Evolutionary conservation across 2,888 invertebrate species (phyloP), one percentile per base, ranked within the genome.

Genomic region (Cheilosia vernalis): DNA sequence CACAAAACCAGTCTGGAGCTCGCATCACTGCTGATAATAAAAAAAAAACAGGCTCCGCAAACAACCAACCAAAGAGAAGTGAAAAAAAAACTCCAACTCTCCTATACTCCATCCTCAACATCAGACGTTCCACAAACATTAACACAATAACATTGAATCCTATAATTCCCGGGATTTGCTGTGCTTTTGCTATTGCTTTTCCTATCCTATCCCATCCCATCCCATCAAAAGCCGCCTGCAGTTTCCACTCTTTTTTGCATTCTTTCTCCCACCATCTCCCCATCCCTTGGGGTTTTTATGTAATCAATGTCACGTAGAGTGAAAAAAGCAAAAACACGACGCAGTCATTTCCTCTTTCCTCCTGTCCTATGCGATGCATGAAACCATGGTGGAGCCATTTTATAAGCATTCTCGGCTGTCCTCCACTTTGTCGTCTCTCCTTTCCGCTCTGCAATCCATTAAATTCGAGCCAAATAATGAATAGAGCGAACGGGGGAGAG

Each of bases 61-160:
- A 64, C 21, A 58, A 51, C n/a, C 37, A 47, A 2, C 27, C 24
- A 42, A 63, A 44, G 55, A 19, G 3, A 27, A 56, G 10, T 10
- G 37, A 2, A 56, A 61, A 61, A 44, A 58, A 72, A 58, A 15
- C 40, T 47, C 40, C 55, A 21, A 10, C 72, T 51, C 37, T 10
- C 37, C 37, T 37, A 37, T 37, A 51, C 72, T 61, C 42, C 61
- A 80, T 37, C 51, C 30, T 61, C 69, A 74, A 49, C 66, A 66
- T 70, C 80, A 85, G 85, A 85, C 81, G 77, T 77, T 85, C 81
- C 76, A 81, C 85, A 85, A 85, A 85, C 85, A 85, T 85, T 85
- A 85, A 85, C 85, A 77, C 85, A 85, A 85, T 85, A 85, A 85
- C 85, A 85, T 81, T 85, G 85, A 85, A 81, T 85, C 85, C 72